Base-by-base conservation (phyloP, 2,113 vertebrate species). In the Eurystomus gularis region DNA sequence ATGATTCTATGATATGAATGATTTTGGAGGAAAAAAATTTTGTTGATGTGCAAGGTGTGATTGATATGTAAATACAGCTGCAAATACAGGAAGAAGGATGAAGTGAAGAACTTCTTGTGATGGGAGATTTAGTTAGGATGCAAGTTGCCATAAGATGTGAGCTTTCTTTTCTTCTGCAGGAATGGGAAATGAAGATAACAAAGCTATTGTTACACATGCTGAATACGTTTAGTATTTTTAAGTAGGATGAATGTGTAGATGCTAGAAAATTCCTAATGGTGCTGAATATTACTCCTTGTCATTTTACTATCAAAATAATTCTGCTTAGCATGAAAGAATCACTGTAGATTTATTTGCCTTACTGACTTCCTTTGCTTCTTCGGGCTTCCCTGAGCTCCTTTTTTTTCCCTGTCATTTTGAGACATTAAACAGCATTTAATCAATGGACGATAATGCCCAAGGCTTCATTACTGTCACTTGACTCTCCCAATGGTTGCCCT, bases 171-270 rank as follows among this genome's bases (percentile, higher is more conserved):
- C 57, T 93, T 40, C 85, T 91, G 51, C 60, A 88, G 79, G 65
- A 86, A 71, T 39, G 37, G 68, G 33, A 94, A 62, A 88, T 49
- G 33, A 46, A 91, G 83, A 86, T 71, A 84, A 71, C 72, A 80
- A 91, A 60, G 49, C 15, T 37, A 60, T 89, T 90, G 77, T 83
- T 89, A 68, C 66, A 48, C 20, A 24, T 78, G 86, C 90, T 95
- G 93, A 92, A 94, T 90, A 65, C 69, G 76, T 87, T 94, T 87
- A 85, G 81, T 94, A 88, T 91, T 78, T 86, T 78, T 91, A 86
- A 88, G 94, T 85, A 75, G 48, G 48, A 80, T 17, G n/a, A 96
- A 91, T 69, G 31, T 54, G 48, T 37, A 93, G 92, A 52, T 60
- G 57, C 54, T 84, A 58, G 57, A 92, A 95, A 94, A 86, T 81